Evolutionary conservation across 2,888 invertebrate genomes (phyloP).

Genomic region (Eupelmus urozonus): DNA sequence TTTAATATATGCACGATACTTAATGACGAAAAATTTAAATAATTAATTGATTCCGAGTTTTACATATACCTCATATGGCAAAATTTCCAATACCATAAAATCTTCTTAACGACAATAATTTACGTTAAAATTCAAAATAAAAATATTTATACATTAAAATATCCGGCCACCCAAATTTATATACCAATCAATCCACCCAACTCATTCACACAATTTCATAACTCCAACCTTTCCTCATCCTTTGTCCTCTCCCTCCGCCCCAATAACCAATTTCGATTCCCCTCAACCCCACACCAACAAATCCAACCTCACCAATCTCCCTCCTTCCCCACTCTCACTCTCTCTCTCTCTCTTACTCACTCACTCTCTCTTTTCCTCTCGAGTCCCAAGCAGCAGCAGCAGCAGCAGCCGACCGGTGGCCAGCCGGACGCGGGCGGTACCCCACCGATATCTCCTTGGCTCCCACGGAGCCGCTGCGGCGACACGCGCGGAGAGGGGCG

Average conservation of each 20-base stretch:
- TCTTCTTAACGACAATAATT: too few relatives aligned
- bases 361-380: neutral
- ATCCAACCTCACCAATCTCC: too few relatives aligned
- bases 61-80: too few relatives aligned
- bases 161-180: too few relatives aligned
- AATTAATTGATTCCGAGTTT: neutral
- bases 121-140: too few relatives aligned
- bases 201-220: neutral
- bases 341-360: neutral
- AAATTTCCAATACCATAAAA: too few relatives aligned
- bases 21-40: neutral
- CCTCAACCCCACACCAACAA: too few relatives aligned
- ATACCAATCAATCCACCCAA: neutral
- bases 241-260: neutral
- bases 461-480: constrained; percentile 5
- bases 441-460: constrained; percentile 1
- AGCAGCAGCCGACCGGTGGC: too few relatives aligned
- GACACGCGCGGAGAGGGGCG: neutral
- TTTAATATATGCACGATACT: neutral
- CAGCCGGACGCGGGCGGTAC: constrained; percentile 13
- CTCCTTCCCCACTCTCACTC: too few relatives aligned
- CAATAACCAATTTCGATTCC: too few relatives aligned
- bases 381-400: too few relatives aligned
- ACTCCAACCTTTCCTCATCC: neutral
- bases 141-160: too few relatives aligned